phyloP scores from a whole-genome alignment of 2,113 vertebrate genomes.

The Larimichthys crocea region DNA sequence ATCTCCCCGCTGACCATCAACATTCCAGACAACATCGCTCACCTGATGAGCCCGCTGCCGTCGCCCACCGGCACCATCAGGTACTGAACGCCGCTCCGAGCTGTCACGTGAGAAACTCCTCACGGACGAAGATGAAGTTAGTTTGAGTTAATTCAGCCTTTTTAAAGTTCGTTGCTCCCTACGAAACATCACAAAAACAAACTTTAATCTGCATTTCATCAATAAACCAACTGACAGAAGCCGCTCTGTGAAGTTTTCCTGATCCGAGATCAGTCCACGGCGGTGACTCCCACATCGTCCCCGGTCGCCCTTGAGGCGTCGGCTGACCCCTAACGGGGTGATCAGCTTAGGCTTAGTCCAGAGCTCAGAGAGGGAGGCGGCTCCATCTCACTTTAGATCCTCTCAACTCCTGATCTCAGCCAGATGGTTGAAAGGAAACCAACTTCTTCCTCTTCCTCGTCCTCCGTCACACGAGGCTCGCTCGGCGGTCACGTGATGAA shows the following conservation, averaged over 20 bases:
- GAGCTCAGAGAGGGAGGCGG: slow-evolving; percentile 18
- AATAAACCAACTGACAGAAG: neutral
- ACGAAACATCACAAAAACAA: too few relatives aligned
- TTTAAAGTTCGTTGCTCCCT: too few relatives aligned
- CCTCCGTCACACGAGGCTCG: neutral
- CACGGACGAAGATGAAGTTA: too few relatives aligned
- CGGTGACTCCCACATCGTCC: neutral
- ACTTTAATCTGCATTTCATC: neutral
- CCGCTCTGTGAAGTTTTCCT: neutral
- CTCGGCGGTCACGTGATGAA: neutral
- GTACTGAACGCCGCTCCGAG: slow-evolving; percentile 76
- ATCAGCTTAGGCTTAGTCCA: slow-evolving; percentile 69
- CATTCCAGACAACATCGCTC: slow-evolving; percentile 98
- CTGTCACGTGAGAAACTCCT: neutral
- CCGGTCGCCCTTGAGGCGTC: slow-evolving; percentile 19
- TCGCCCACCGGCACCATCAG: slow-evolving; percentile 98
- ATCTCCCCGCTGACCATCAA: slow-evolving; percentile 97
- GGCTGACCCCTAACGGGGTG: slow-evolving; percentile 13
- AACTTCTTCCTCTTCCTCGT: neutral
- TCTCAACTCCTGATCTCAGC: slow-evolving; percentile 40
- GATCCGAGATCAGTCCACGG: neutral
- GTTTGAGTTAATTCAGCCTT: too few relatives aligned
- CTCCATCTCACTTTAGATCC: slow-evolving; percentile 35
- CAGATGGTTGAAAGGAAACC: slow-evolving; percentile 21
- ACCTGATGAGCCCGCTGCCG: slow-evolving; percentile 96